Evolutionary conservation across 2,888 invertebrate genomes (phyloP).

Genomic region (Allophyes oxyacanthae): DNA sequence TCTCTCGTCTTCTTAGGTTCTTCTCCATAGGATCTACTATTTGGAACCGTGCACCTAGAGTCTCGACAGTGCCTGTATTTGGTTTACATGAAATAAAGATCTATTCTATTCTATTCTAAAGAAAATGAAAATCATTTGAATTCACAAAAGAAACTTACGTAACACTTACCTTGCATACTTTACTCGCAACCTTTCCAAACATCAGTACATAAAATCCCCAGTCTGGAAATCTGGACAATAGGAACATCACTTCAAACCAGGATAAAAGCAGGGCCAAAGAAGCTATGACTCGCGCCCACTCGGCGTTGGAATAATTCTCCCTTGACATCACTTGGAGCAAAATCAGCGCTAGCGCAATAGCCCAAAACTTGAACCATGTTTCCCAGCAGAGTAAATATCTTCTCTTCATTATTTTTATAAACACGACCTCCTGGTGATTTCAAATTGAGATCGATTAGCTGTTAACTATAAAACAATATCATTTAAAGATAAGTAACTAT

Average conservation of each 20-base stretch:
- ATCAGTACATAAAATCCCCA: slow-evolving; percentile 89
- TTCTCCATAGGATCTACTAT: too few species aligned
- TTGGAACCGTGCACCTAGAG: too few species aligned
- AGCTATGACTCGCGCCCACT: slow-evolving; percentile 83
- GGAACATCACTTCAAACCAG: slow-evolving; percentile 89
- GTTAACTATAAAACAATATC: too few species aligned
- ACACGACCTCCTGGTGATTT: slow-evolving; percentile 87
- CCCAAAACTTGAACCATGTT: slow-evolving; percentile 85
- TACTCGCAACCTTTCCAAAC: slow-evolving; percentile 88
- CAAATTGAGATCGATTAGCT: neutral
- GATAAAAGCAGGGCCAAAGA: slow-evolving; percentile 84
- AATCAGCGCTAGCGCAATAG: slow-evolving; percentile 74
- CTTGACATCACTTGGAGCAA: slow-evolving; percentile 66
- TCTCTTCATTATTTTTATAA: slow-evolving; percentile 73
- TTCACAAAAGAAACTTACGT: too few species aligned
- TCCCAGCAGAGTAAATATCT: slow-evolving; percentile 84
- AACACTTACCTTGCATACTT: slow-evolving; percentile 88
- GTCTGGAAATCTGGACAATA: slow-evolving; percentile 86
- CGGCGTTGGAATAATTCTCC: slow-evolving; percentile 44
- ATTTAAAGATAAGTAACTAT: too few species aligned
- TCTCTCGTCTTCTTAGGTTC: too few species aligned
- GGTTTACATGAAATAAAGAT: too few species aligned
- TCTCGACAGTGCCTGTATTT: too few species aligned
- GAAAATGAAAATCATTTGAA: neutral
- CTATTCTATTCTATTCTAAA: too few species aligned